Evolutionary conservation across 2,113 vertebrate genomes (phyloP).

Genomic region (Polyodon spathula): DNA sequence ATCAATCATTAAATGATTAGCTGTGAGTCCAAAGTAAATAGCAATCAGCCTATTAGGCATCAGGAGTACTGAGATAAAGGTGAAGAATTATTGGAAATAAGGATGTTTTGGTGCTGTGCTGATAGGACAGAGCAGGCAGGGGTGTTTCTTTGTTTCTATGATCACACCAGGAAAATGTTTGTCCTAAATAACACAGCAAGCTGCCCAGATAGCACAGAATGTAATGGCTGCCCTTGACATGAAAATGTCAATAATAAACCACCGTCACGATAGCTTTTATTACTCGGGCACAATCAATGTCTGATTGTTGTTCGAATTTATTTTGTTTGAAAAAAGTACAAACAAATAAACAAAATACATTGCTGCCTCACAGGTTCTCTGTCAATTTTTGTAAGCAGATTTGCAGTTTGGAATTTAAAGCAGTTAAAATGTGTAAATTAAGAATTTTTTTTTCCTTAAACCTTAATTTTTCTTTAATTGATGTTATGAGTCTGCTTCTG

Average conservation of each 20-base stretch:
- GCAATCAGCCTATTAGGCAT: slow-evolving; percentile 80
- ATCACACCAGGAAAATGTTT: slow-evolving; percentile 47
- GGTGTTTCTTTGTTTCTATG: slow-evolving; percentile 54
- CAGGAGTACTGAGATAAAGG: slow-evolving; percentile 75
- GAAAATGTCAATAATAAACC: neutral
- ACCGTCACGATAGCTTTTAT: no score
- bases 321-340: no score
- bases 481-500: no score
- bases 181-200: slow-evolving; percentile 28
- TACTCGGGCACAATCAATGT: no score
- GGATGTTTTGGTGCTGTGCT: slow-evolving; percentile 51
- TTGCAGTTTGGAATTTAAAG: no score
- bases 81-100: slow-evolving; percentile 70
- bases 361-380: no score
- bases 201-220: slow-evolving; percentile 10
- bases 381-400: no score
- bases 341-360: no score
- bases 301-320: no score
- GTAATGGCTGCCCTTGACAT: neutral
- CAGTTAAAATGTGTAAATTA: no score
- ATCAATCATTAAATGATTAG: slow-evolving; percentile 89
- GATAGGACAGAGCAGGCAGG: slow-evolving; percentile 40
- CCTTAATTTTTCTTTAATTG: no score
- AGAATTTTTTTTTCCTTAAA: no score
- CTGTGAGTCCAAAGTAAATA: slow-evolving; percentile 81